Percentiles rank a stretch among this genome's conserved stretches.
phyloP scores from a whole-genome alignment of 2,113 vertebrate species.

The Recurvirostra avosetta region DNA sequence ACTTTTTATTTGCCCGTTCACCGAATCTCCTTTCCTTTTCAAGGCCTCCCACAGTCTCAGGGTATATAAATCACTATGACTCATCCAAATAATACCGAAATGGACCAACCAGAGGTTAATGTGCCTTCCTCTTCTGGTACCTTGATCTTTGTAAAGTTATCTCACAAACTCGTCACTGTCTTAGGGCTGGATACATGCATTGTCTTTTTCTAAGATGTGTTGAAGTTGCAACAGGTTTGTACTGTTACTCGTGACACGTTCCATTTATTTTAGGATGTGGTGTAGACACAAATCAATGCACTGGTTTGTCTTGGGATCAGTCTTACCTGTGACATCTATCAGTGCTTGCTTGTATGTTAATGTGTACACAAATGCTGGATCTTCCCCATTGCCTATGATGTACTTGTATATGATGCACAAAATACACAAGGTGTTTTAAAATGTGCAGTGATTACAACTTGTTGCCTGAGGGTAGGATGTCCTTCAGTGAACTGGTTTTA shows the following conservation, averaged over 20 bases:
- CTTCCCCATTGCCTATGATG: neutral
- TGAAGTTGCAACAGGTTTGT: slow-evolving; percentile 20
- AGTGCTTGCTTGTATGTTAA: neutral
- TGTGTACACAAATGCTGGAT: neutral
- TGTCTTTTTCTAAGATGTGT: slow-evolving; percentile 5
- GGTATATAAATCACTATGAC: slow-evolving; percentile 23
- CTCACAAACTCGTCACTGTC: neutral
- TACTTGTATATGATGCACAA: neutral
- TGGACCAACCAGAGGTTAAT: slow-evolving; percentile 46
- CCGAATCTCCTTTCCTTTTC: neutral
- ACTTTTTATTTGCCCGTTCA: slow-evolving; percentile 6
- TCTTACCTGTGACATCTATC: neutral
- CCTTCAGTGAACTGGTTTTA: neutral
- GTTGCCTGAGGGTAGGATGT: neutral
- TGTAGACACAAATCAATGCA: neutral
- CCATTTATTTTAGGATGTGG: neutral
- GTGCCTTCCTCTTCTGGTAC: slow-evolving; percentile 62
- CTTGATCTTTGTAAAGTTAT: slow-evolving; percentile 51
- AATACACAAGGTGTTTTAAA: neutral
- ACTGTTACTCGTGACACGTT: neutral
- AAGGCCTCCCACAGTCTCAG: slow-evolving; percentile 54
- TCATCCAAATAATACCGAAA: slow-evolving; percentile 34
- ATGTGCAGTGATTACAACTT: neutral
- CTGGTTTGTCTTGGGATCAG: neutral
- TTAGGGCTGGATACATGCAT: neutral